Evolutionary conservation across 2,113 vertebrate species (phyloP), one percentile per base, ranked within the genome.

Genomic region (Neodontobutis hainanensis): DNA sequence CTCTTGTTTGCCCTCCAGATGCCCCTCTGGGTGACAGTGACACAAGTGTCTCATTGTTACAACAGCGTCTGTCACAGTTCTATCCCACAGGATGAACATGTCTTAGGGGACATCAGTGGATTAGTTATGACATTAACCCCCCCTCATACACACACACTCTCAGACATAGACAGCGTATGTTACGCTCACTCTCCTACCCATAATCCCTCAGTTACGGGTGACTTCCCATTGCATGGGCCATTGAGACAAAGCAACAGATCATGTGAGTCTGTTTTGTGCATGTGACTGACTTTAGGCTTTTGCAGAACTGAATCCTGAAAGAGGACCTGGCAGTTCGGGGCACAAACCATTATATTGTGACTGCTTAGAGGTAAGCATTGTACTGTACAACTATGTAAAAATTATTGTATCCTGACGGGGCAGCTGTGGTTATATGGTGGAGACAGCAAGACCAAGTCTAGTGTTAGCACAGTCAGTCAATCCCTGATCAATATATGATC

Each of bases 21-120:
- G 78, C 73, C 78, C 80, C 69, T 69, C 46, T 15, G 74, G 72
- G 72, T 76, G 68, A 83, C 78, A 79, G 77, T 82, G 70, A 84
- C 80, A 91, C 87, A 91, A 90, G 80, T 87, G 85, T 84, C 62
- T 73, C 72, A 73, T 90, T 91, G 89, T 91, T 65, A 82, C 44
- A 70, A 49, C 72, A 76, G 76, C 77, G 64, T 83, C 84, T 86
- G 78, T 79, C 68, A 68, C 40, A 61, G 59, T 78, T 67, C 15
- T 68, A 68, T 71, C 76, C 57, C 12, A 44, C 10, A 47, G 70
- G 70, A 50, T 6, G 8, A 36, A 43, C 66, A 35, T 73, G 84
- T 77, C 81, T 81, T 35, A 53, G 79, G 79, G 79, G 61, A 65
- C 73, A 14, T 85, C 66, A 82, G 77, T 80, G 80, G 85, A 90